These are phyloP conservation scores for Myrmecobius fasciatus DNA, from an alignment of 2,113 vertebrate genomes.

Conservation along the genomic window DNA sequence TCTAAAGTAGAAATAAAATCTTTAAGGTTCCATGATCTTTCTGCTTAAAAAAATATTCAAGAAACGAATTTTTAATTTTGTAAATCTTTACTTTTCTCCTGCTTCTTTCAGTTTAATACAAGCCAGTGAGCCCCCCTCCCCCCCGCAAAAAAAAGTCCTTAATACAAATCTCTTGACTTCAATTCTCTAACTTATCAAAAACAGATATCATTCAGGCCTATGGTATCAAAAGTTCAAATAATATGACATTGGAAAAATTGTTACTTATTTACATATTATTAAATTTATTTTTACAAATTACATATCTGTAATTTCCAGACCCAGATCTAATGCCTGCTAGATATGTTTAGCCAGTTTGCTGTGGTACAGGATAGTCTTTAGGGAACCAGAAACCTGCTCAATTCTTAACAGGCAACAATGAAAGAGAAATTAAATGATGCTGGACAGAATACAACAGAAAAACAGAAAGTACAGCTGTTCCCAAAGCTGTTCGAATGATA, in stretches of 20 bases:
- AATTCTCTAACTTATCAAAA: constrained; percentile 44
- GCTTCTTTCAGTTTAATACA: constrained; percentile 33
- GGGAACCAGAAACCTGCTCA: constrained; percentile 30
- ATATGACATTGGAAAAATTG: constrained; percentile 16
- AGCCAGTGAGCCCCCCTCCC: not conserved
- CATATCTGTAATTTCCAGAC: constrained; percentile 14
- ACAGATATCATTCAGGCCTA: constrained; percentile 7
- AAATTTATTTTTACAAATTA: not conserved
- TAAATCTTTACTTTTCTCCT: constrained; percentile 3
- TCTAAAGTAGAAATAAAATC: not conserved
- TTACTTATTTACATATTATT: too few relatives aligned
- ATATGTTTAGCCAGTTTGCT: constrained; percentile 7
- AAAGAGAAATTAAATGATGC: constrained; percentile 55
- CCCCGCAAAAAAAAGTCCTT: constrained; percentile 22
- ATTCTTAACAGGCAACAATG: constrained; percentile 41
- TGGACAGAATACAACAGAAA: constrained; percentile 49
- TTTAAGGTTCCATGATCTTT: constrained; percentile 26
- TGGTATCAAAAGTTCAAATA: constrained; percentile 48
- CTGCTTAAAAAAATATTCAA: not conserved
- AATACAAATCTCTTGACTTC: constrained; percentile 28
- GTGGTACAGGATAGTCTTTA: not conserved
- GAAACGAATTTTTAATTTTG: not conserved
- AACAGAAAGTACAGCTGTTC: constrained; percentile 46
- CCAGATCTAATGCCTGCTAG: not conserved
- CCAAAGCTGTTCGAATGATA: constrained; percentile 4